These are phyloP conservation scores for Beaufortia kweichowensis DNA, from an alignment of 2,113 vertebrate genomes.

Conservation along the genomic window DNA sequence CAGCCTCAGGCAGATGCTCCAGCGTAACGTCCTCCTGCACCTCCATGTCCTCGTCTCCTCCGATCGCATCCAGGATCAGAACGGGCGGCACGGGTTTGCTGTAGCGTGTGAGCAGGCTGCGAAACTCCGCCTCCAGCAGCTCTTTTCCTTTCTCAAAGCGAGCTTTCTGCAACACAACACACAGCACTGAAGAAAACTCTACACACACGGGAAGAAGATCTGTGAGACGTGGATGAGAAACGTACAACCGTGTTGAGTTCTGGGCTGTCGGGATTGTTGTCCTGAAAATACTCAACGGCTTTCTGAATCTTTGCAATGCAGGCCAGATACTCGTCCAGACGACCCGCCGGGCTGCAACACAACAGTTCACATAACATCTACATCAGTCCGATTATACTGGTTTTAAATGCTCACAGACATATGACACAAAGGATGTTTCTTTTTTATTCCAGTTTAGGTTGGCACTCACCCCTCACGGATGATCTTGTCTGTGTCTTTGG, in stretches of 20 bases:
- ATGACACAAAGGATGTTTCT: too few species aligned
- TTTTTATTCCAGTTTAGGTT: background rate
- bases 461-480: slow-evolving; percentile 89
- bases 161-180: slow-evolving; percentile 77
- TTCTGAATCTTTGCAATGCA: slow-evolving; percentile 97
- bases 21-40: slow-evolving; percentile 84
- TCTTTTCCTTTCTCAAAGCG: slow-evolving; percentile 96
- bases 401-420: too few species aligned
- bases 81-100: slow-evolving; percentile 91
- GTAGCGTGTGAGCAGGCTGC: slow-evolving; percentile 88
- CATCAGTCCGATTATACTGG: background rate
- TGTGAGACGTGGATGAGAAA: background rate
- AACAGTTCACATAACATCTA: slow-evolving; percentile 16
- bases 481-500: slow-evolving; percentile 92
- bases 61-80: slow-evolving; percentile 91
- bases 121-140: slow-evolving; percentile 91
- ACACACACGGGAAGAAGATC: background rate
- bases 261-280: slow-evolving; percentile 96
- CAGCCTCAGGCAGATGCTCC: slow-evolving; percentile 89
- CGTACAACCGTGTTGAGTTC: slow-evolving; percentile 96
- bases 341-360: slow-evolving; percentile 82
- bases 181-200: background rate
- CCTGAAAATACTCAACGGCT: slow-evolving; percentile 97
- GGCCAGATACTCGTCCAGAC: slow-evolving; percentile 89
- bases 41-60: slow-evolving; percentile 88